Evolutionary conservation across 1,140 invertebrate genomes (phyloP).

Genomic region (Hyles euphorbiae): DNA sequence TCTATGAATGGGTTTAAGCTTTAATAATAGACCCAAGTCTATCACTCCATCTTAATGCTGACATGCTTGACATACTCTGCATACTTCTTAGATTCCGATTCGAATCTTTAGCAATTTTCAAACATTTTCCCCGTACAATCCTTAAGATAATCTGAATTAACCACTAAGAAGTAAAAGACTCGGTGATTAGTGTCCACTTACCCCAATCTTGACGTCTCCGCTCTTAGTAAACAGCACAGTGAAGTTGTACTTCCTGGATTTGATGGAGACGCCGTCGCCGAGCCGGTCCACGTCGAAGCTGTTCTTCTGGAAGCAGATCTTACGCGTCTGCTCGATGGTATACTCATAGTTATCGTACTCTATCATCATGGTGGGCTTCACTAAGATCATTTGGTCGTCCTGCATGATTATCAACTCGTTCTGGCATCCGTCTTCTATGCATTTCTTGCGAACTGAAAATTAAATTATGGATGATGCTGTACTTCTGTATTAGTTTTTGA

Average conservation of each 20-base stretch:
- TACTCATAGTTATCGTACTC: constrained; percentile 80
- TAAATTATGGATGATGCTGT: neutral
- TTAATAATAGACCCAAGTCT: too few relatives aligned
- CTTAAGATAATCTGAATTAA: too few relatives aligned
- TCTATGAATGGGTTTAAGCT: too few relatives aligned
- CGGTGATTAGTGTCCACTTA: constrained; percentile 49
- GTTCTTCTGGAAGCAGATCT: constrained; percentile 78
- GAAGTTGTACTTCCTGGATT: constrained; percentile 83
- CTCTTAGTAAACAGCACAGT: constrained; percentile 82
- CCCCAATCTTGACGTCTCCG: constrained; percentile 83
- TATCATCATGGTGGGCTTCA: constrained; percentile 80
- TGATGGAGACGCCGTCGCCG: constrained; percentile 81
- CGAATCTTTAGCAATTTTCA: too few relatives aligned
- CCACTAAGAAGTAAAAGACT: neutral
- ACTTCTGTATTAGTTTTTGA: too few relatives aligned
- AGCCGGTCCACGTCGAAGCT: constrained; percentile 81
- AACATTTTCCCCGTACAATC: neutral
- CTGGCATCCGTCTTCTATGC: constrained; percentile 73
- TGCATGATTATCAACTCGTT: constrained; percentile 78
- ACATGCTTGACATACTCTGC: too few relatives aligned
- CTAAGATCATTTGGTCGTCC: constrained; percentile 75
- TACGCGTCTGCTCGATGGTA: constrained; percentile 80
- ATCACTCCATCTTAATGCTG: too few relatives aligned
- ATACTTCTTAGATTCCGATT: too few relatives aligned
- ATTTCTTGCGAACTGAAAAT: constrained; percentile 80